Base-by-base conservation (phyloP, 2,797 vertebrate species). In the Falco berigora region DNA sequence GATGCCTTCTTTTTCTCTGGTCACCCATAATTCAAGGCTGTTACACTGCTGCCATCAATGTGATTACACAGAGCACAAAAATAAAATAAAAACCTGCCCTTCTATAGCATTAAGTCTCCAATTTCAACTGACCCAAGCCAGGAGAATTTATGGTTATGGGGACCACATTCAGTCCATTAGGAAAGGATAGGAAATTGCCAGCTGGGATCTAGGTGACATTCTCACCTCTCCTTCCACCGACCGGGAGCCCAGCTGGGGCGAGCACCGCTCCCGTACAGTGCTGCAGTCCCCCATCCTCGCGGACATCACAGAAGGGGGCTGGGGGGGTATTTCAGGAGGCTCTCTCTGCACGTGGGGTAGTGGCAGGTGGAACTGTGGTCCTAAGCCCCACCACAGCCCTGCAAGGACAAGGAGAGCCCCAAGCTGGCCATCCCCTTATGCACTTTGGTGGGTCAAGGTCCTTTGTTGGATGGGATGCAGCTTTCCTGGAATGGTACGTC, bases 1-100 rank as follows among this genome's bases (percentile, higher is more conserved):
- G 95, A 86, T 92, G 92, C 94, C 91, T 87, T 61, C 76, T 52
- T 68, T 71, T 53, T 64, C 92, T 56, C 55, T 12, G 56, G 81
- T 47, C 96, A 72, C 95, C 90, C 92, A 78, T 71, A 90, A 95
- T 28, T 96, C 94, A 79, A 53, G 69, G 34, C 92, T 8, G 61
- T 63, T 96, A 64, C 86, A 4, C 56, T 9, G 75, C 92, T 92
- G 90, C 92, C 84, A 59, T 47, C 59, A 46, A 36, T 30, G 71
- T 64, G 92, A 88, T 92, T 55, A 85, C 87, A 69, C 53, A 63
- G 77, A 73, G 86, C 30, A 36, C 86, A 46, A 32, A 83, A 66
- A 83, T 53, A 77, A 78, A 89, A 85, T 22, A 80, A 85, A 85
- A 83, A 9, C 76, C 64, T 82, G 93, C 69, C 94, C 61, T 88